phyloP scores from a whole-genome alignment of 2,113 vertebrate species.

The Rhombomys opimus region DNA sequence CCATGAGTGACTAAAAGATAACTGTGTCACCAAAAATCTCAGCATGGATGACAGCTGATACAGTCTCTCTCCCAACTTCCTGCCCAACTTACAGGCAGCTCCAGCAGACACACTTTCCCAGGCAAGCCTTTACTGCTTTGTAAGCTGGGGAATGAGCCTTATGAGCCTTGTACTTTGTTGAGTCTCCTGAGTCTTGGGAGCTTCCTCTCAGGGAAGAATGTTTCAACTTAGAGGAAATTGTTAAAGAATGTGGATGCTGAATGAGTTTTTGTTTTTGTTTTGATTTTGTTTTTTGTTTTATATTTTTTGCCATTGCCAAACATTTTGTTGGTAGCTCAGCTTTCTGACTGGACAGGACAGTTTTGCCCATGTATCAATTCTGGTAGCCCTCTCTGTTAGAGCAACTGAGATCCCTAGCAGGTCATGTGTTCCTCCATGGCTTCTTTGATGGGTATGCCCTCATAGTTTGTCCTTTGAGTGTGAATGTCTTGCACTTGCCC shows the following conservation, averaged over 20 bases:
- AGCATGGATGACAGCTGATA: background rate
- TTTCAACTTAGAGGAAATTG: background rate
- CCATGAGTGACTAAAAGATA: background rate
- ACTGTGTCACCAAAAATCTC: background rate
- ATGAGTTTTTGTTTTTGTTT: background rate
- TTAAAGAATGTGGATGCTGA: background rate
- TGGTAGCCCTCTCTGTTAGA: background rate
- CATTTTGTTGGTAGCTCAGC: background rate
- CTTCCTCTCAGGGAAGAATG: background rate
- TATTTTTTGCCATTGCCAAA: background rate
- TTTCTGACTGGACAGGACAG: background rate
- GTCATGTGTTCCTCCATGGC: background rate
- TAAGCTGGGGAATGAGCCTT: background rate
- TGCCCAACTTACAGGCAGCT: background rate
- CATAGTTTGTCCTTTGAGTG: background rate
- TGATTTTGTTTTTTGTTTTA: too few relatives aligned
- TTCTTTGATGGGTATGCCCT: background rate
- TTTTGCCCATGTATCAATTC: background rate
- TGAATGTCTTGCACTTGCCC: background rate
- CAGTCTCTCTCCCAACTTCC: background rate
- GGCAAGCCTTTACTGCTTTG: background rate
- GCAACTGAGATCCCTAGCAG: background rate
- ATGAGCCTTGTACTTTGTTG: background rate
- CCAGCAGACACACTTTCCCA: background rate
- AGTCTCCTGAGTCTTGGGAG: background rate